Evolutionary conservation across 2,797 vertebrate genomes (phyloP).

Genomic region (Spinus pinus): DNA sequence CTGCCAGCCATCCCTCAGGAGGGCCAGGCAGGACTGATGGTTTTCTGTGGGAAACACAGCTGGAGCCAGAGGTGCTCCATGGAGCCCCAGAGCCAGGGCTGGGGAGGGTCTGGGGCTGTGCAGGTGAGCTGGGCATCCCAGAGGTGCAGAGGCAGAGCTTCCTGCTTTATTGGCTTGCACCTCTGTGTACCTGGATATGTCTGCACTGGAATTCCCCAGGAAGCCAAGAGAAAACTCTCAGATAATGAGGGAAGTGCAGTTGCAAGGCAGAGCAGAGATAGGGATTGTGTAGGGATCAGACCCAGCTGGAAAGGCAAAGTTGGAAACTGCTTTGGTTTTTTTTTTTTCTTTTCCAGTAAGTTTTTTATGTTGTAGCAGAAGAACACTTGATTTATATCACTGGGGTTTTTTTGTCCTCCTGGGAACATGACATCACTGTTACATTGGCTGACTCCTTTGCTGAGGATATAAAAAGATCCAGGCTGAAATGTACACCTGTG

Average conservation of each 20-base stretch:
- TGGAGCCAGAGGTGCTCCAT: background rate
- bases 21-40: background rate
- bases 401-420: background rate
- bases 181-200: rapidly evolving
- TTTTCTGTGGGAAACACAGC: background rate
- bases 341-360: background rate
- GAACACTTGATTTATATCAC: background rate
- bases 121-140: background rate
- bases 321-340: background rate
- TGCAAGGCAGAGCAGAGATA: background rate
- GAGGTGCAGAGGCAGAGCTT: background rate
- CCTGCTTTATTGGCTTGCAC: background rate
- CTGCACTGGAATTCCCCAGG: background rate
- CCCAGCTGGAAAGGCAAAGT: background rate
- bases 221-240: background rate
- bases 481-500: background rate
- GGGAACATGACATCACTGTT: background rate
- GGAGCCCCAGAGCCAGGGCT: background rate
- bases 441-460: background rate
- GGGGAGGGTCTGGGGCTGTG: background rate
- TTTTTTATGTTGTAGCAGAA: background rate
- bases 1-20: background rate
- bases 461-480: background rate
- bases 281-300: background rate
- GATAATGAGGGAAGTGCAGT: background rate